Base-by-base conservation (phyloP, 2,888 invertebrate species). In the Penaeus monodon region DNA sequence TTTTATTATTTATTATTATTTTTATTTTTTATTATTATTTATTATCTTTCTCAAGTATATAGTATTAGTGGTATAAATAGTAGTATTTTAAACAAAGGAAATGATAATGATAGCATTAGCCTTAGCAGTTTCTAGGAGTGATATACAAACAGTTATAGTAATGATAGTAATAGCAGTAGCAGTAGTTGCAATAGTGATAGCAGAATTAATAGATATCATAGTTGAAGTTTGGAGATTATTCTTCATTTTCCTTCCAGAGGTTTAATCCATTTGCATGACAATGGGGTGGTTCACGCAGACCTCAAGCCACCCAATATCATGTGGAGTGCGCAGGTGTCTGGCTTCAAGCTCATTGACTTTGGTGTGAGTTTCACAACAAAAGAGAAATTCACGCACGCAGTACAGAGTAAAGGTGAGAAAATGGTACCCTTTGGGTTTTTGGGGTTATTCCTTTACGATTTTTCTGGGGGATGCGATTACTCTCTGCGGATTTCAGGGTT, bases 231-330 rank as follows among this genome's bases (percentile, higher is more conserved):
- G 57, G 17, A 57, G 57, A 57, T 57, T 57, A 57, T 57, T 57
- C 17, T 17, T 57, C 10, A 2, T 57, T 17, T 57, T 57, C 17
- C 57, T 57, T 57, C 22, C 84, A 88, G 88, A 73, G 88, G 81
- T 2, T 76, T 88, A 64, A 65, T 78, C 22, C 80, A 88, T 29
- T 76, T 88, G 3, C 88, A 88, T 66, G 76, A 83, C n/a, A 68
- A 83, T 86, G 88, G 84, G 12, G 73, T 89, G 65, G 90, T 90
- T 27, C 90, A 90, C 84, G 90, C 84, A 44, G 90, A 90, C 74
- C 70, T 90, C 44, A 90, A 90, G 79, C 90, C 90, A 20, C 84
- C 89, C 6, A 90, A 90, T 57, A 82, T 90, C 38, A 77, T 89
- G 84, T 90, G 90, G 90, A 86, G 88, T 81, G 80, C 87, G 29